Percentiles rank a stretch among this genome's conserved stretches.
phyloP scores from a whole-genome alignment of 2,797 vertebrate genomes.

The Decapterus maruadsi region DNA sequence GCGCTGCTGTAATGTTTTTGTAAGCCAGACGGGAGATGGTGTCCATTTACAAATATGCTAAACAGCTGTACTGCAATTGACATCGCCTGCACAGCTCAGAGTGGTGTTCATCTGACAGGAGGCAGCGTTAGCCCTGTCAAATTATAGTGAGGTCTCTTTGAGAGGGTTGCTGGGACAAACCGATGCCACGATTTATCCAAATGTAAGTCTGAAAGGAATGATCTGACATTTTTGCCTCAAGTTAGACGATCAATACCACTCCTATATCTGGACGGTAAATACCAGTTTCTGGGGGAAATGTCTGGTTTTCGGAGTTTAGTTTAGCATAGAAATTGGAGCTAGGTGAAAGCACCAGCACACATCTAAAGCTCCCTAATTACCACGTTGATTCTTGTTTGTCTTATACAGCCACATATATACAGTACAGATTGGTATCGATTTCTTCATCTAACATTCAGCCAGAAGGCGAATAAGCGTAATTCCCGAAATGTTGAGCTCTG shows the following conservation, averaged over 20 bases:
- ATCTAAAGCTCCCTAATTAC: background rate
- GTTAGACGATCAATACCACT: background rate
- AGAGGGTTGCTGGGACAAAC: constrained; percentile 2
- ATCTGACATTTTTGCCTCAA: background rate
- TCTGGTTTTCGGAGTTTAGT: background rate
- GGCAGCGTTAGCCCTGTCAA: constrained; percentile 1
- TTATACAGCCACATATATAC: background rate
- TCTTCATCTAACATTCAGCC: background rate
- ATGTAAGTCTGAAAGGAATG: background rate
- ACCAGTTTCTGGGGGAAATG: background rate
- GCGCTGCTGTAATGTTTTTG: constrained; percentile 24
- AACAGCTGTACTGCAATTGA: constrained; percentile 23
- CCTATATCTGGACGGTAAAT: background rate
- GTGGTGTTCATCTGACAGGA: background rate
- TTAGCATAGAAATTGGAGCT: background rate
- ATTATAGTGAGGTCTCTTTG: constrained; percentile 10
- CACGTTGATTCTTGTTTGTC: background rate
- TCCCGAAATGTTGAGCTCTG: background rate
- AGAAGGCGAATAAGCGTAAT: background rate
- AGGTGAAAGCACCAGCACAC: background rate
- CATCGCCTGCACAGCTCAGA: background rate
- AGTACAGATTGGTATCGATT: background rate
- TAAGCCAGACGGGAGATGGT: constrained; percentile 26
- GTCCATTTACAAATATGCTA: constrained; percentile 33
- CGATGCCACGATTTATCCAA: constrained; percentile 15